These are phyloP conservation scores for Apocrypta bakeri DNA, from an alignment of 1,140 invertebrate genomes.

Conservation along the genomic window DNA sequence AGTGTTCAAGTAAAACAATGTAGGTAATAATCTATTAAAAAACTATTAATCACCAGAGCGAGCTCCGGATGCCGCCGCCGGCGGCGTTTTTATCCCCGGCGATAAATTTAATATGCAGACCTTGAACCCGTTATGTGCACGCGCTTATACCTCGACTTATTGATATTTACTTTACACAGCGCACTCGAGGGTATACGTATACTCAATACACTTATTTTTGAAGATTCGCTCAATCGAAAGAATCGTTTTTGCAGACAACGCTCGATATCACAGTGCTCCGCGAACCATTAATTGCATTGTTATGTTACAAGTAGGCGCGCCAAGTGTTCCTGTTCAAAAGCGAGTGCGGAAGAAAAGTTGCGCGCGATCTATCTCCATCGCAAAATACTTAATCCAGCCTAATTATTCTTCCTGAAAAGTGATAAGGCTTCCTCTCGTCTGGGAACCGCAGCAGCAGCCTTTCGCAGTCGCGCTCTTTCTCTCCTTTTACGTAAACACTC, in stretches of 20 bases:
- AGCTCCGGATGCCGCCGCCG: too few species aligned
- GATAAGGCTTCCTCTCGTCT: background rate
- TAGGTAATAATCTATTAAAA: background rate
- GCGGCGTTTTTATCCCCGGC: background rate
- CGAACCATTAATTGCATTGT: too few species aligned
- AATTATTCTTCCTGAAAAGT: constrained; percentile 28
- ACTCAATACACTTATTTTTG: too few species aligned
- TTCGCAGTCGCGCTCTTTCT: background rate
- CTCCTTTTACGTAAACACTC: background rate
- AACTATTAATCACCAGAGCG: background rate
- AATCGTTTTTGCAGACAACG: too few species aligned
- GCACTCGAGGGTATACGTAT: too few species aligned
- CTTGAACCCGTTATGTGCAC: background rate
- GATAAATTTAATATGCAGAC: constrained; percentile 2
- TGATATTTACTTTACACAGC: background rate
- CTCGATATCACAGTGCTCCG: too few species aligned
- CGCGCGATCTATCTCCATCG: background rate
- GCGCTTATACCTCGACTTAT: background rate
- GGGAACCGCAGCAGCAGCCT: background rate
- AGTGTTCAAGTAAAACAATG: background rate
- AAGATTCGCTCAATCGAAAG: too few species aligned
- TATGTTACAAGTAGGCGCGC: too few species aligned
- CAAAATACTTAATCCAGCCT: constrained; percentile 1
- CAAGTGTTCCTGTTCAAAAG: background rate
- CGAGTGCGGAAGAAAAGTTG: background rate